A percentile compares a stretch with the other conserved stretches of the same genome.
phyloP scores from a whole-genome alignment of 2,113 vertebrate genomes.

The Cyprinus carpio region DNA sequence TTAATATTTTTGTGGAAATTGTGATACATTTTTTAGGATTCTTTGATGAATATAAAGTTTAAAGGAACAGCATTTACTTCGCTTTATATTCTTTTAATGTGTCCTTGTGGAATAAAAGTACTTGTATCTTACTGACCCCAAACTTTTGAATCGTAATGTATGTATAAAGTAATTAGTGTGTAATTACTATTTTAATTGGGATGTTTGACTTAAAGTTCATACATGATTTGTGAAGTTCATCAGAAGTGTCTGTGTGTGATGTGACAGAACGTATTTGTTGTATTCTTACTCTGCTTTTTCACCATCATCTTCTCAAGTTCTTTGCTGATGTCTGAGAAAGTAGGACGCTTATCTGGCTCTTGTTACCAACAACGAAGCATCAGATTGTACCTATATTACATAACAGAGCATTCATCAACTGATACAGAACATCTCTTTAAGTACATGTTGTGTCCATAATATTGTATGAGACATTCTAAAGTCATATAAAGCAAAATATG shows the following conservation, averaged over 20 bases:
- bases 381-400: slow-evolving; percentile 86
- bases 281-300: slow-evolving; percentile 93
- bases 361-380: slow-evolving; percentile 99
- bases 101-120: background rate
- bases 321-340: slow-evolving; percentile 98
- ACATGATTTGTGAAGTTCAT: no score
- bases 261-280: background rate
- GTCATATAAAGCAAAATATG: background rate
- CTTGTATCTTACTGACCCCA: background rate
- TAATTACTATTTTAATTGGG: no score
- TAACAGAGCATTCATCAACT: slow-evolving; percentile 43
- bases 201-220: no score
- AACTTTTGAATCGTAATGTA: no score
- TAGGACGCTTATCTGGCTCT: slow-evolving; percentile 92
- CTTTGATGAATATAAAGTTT: background rate
- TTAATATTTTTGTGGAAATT: no score
- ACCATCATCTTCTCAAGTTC: slow-evolving; percentile 99
- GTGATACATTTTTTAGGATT: no score
- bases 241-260: background rate
- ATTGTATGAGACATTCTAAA: background rate
- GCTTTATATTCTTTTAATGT: background rate
- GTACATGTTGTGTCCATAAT: background rate
- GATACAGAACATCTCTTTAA: background rate
- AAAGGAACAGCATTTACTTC: background rate
- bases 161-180: no score